phyloP scores from a whole-genome alignment of 2,113 vertebrate genomes.

The Ardeotis arabs region DNA sequence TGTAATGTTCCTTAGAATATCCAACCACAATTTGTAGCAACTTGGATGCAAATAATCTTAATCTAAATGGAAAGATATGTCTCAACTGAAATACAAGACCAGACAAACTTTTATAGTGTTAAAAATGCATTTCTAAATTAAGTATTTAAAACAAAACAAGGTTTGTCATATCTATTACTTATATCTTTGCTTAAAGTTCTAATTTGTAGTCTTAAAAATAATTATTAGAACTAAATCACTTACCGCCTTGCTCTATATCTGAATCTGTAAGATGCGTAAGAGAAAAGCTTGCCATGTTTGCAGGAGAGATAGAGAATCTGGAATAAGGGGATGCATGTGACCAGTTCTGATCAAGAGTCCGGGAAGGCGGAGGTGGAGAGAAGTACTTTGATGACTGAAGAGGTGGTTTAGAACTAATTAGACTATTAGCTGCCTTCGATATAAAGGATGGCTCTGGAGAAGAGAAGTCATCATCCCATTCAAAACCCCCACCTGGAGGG shows the following conservation, averaged over 20 bases:
- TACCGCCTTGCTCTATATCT: conserved; percentile 95
- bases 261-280: conserved; percentile 97
- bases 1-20: background rate
- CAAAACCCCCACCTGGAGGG: conserved; percentile 87
- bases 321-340: conserved; percentile 82
- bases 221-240: conserved; percentile 50
- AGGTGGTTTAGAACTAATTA: conserved; percentile 73
- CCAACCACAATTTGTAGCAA: background rate
- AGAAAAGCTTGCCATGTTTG: conserved; percentile 94
- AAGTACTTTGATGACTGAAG: conserved; percentile 83
- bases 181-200: background rate
- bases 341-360: conserved; percentile 85
- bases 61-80: background rate
- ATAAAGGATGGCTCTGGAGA: conserved; percentile 83
- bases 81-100: background rate
- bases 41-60: background rate
- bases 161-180: background rate
- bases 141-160: background rate
- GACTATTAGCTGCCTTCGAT: conserved; percentile 78
- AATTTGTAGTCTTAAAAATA: background rate
- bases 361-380: conserved; percentile 80
- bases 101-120: background rate
- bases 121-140: background rate
- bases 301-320: conserved; percentile 94
- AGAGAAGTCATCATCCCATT: conserved; percentile 94